phyloP scores from a whole-genome alignment of 2,113 vertebrate genomes.

The Pyxicephalus adspersus region DNA sequence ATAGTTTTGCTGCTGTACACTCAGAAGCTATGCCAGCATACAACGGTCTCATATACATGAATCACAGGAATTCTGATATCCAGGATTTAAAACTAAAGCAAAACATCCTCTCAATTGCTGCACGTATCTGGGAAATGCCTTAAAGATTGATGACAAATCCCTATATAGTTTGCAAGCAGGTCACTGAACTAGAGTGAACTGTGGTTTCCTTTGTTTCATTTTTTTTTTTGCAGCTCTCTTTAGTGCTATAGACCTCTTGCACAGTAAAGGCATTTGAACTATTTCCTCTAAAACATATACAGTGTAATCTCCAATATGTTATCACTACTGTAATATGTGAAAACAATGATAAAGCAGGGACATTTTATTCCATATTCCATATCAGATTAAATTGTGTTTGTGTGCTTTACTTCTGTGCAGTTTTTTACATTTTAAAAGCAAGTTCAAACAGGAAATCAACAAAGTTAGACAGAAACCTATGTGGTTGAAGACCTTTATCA shows the following conservation, averaged over 20 bases:
- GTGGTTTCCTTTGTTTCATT: not conserved
- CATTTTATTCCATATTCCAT: not conserved
- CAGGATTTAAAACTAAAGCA: not conserved
- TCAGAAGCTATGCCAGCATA: too few species aligned
- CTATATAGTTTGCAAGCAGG: not conserved
- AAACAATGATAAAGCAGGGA: not conserved
- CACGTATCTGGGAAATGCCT: not conserved
- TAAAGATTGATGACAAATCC: not conserved
- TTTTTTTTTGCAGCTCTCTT: not conserved
- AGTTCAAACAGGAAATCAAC: too few species aligned
- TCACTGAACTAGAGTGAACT: not conserved
- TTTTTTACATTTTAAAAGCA: too few species aligned
- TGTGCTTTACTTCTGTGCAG: too few species aligned
- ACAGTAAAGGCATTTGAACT: not conserved
- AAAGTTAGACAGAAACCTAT: too few species aligned
- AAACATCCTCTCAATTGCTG: not conserved
- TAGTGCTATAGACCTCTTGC: not conserved
- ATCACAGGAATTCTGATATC: not conserved
- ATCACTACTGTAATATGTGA: not conserved
- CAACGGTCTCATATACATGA: too few species aligned
- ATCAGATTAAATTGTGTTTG: too few species aligned
- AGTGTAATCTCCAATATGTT: not conserved
- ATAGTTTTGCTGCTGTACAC: too few species aligned
- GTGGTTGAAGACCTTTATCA: too few species aligned
- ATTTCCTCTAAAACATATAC: not conserved